A percentile compares a stretch with the other conserved stretches of the same genome.
These are phyloP conservation scores for Candidula unifasciata DNA, from an alignment of 2,888 invertebrate genomes.

Conservation along the genomic window DNA sequence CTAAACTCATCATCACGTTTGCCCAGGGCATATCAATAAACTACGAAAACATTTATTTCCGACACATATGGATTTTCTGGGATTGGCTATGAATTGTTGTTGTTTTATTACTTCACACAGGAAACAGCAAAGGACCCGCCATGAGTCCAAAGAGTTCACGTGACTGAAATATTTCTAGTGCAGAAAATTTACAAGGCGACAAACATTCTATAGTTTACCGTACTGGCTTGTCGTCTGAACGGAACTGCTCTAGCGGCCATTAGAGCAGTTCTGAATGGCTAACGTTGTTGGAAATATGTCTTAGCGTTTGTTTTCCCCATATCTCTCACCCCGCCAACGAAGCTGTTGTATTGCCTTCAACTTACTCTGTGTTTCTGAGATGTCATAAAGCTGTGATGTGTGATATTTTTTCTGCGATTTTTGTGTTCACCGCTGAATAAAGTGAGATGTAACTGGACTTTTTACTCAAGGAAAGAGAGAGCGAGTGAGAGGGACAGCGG, in stretches of 20 bases:
- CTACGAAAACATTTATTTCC: no score
- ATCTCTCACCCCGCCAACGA: constrained; percentile 5
- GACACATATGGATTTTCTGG: no score
- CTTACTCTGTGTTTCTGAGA: constrained; percentile 2
- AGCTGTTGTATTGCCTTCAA: background rate
- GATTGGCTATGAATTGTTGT: no score
- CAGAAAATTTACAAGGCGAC: background rate
- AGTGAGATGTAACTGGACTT: constrained; percentile 53
- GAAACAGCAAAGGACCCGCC: no score
- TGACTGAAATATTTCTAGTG: no score
- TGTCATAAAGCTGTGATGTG: constrained; percentile 4
- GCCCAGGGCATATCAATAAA: no score
- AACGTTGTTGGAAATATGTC: constrained; percentile 51
- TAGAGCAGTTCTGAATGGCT: constrained; percentile 64
- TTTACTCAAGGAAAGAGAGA: constrained; percentile 45
- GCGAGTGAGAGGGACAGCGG: constrained; percentile 24
- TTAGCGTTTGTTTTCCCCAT: constrained; percentile 46
- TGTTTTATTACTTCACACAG: no score
- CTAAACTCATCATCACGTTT: no score
- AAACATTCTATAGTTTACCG: constrained; percentile 46
- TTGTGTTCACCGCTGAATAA: constrained; percentile 51
- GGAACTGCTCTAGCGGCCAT: constrained; percentile 71
- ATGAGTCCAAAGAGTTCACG: no score
- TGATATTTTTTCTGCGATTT: background rate
- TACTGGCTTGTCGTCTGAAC: constrained; percentile 60